Evolutionary conservation across 2,797 vertebrate genomes (phyloP), one percentile per base, ranked within the genome.

Genomic region (Schizopygopsis malacanthus): DNA sequence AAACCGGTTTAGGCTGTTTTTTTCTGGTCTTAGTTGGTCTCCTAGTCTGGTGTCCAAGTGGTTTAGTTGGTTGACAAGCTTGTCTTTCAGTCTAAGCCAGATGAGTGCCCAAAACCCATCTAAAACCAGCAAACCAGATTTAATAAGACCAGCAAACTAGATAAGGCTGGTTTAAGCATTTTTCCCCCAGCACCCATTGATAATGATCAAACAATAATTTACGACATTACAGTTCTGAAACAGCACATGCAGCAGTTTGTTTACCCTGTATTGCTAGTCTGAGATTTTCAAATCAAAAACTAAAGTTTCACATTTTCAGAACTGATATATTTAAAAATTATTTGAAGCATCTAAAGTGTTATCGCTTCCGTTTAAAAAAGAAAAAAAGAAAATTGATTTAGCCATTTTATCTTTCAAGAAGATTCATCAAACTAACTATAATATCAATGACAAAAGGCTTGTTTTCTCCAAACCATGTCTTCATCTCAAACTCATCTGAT

Each of bases 191-290:
- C 9, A 12, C n/a, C 45, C 61, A 54, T 0, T 50, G 10, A 77
- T 16, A 16, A 41, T n/a, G 18, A 71, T 61, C 25, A 61, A n/a
- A 63, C 18, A 63, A 61, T 39, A 63, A 61, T 39, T 71, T 47
- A 76, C n/a, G 52, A 37, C 18, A 20, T 18, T 20, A 72, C 25
- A 61, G 69, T 80, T 67, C 72, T 88, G 72, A 79, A 83, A 50
- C 81, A 81, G 78, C 75, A 88, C 69, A 72, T 47, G 52, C 25
- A 87, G 56, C 77, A 81, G 59, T 84, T 82, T 71, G 71, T 52
- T 82, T 86, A 90, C 89, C 89, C 89, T 90, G 89, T 90, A 90
- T 90, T 90, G 87, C 89, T 88, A 69, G 67, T 77, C 72, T 87
- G 70, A 75, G 83, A 90, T 81, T 87, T 67, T 73, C 28, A 25